A percentile compares a stretch with the other conserved stretches of the same genome.
Evolutionary conservation across 1,140 invertebrate genomes (phyloP).

Genomic region (Monochamus saltuarius): DNA sequence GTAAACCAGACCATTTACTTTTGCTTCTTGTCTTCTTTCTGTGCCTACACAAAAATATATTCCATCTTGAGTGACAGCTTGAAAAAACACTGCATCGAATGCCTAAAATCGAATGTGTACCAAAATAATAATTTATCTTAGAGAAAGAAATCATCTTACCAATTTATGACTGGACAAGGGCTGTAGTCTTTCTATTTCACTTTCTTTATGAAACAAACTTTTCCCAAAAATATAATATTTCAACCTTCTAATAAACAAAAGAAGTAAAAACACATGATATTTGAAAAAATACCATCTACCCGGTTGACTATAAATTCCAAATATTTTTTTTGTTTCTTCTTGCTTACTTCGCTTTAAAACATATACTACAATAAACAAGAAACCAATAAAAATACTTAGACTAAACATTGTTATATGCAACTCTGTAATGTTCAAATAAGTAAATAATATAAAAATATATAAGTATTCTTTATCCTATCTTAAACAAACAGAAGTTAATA

Average conservation of each 20-base stretch:
- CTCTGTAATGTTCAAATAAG: too few relatives aligned
- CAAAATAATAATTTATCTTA: slow-evolving; percentile 1
- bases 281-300: slow-evolving; percentile 67
- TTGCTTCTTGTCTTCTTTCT: slow-evolving; percentile 57
- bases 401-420: background rate
- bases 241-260: slow-evolving; percentile 60
- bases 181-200: slow-evolving; percentile 63
- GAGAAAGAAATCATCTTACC: slow-evolving; percentile 46
- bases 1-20: slow-evolving; percentile 60
- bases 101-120: slow-evolving; percentile 52
- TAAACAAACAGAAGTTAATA: too few relatives aligned
- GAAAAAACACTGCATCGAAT: slow-evolving; percentile 65
- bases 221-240: slow-evolving; percentile 39
- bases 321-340: slow-evolving; percentile 54
- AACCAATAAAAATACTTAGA: background rate
- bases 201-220: slow-evolving; percentile 25
- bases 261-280: slow-evolving; percentile 57
- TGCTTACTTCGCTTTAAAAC: slow-evolving; percentile 10
- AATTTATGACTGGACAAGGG: slow-evolving; percentile 59
- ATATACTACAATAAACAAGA: slow-evolving; percentile 4
- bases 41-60: slow-evolving; percentile 57
- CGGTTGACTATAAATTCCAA: slow-evolving; percentile 60
- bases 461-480: too few relatives aligned
- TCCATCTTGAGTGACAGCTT: slow-evolving; percentile 54
- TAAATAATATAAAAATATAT: too few relatives aligned